Conservation (phyloP, 2,797 vertebrate species). For the Manis crassicaudata region DNA sequence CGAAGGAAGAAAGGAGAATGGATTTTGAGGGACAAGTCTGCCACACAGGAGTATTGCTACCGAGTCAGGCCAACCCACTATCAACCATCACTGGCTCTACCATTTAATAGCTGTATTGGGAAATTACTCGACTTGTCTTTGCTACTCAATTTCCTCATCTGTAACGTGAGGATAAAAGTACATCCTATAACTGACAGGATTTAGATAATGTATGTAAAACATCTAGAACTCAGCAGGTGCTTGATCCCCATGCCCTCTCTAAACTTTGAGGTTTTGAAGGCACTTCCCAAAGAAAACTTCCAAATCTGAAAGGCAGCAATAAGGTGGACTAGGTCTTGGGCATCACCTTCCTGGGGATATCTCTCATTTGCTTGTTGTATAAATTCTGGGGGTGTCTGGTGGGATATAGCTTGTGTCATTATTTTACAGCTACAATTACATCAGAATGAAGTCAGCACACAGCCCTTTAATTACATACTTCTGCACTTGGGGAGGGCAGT, state of each 20-base stretch:
- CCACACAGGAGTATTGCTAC: not conserved
- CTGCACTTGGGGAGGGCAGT: not conserved
- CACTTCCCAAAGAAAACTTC: slow-evolving; percentile 25
- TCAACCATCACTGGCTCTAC: not conserved
- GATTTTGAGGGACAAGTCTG: not conserved
- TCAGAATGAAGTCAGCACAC: not conserved
- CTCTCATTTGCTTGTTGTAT: not conserved
- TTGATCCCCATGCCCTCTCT: not conserved
- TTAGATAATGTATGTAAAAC: slow-evolving; percentile 1
- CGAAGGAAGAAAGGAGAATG: not conserved
- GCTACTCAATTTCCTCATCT: not conserved
- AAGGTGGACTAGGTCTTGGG: not conserved
- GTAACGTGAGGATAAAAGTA: not conserved
- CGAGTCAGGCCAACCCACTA: not conserved
- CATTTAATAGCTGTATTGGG: not conserved
- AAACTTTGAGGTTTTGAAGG: not conserved
- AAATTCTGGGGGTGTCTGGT: not conserved
- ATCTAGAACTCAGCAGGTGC: not conserved
- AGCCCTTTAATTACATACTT: not conserved
- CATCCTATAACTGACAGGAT: not conserved
- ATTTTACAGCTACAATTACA: not conserved
- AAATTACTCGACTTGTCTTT: not conserved
- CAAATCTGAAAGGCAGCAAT: not conserved
- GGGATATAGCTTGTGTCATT: not conserved
- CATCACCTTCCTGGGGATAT: not conserved